Evolutionary conservation across 1,140 invertebrate genomes (phyloP), one percentile per base, ranked within the genome.

Genomic region (Formica exsecta): DNA sequence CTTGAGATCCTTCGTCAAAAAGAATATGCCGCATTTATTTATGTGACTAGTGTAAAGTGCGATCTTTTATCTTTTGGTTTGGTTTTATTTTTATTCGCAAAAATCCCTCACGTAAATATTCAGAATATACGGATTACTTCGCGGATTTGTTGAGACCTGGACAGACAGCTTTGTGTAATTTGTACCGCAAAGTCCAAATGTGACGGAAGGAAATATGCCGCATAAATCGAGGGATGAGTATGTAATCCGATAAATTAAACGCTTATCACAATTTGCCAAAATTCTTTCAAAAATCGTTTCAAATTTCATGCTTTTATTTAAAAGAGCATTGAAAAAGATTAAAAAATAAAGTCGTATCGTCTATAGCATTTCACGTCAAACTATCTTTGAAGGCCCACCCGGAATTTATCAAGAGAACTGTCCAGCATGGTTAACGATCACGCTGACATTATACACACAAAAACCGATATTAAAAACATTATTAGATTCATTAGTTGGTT

Each of bases 51-150:
- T 19, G n/a, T 62, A 62, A 62, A 22, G n/a, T 5, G 25, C 9
- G 11, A 41, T 41, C 13, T 64, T 73, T 71, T 29, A 41, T 41
- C n/a, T 64, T 73, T 71, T 1, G 25, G 3, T 44, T 44, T 36
- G 19, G 29, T 51, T 79, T 66, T 66, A 79, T 38, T 66, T 79
- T 66, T 66, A 38, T 41, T 74, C 54, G 6, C 25, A 32, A 36
- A 77, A 77, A 77, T 64, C 25, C 6, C 16, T 48, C 59, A 16
- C 6, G 59, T 65, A 65, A 44, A 77, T 48, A 64, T 62, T 44
- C 57, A 32, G 38, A 41, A 41, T 19, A 44, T 9, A 48, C 38
- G 73, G 54, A 77, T 77, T 76, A 62, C 25, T 44, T 8, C 9
- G 57, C 25, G 38, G 16, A 62, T 13, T 76, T 41, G 29, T 62